Evolutionary conservation across 2,888 invertebrate species (phyloP), one percentile per base, ranked within the genome.

Genomic region (Lepas anatifera): DNA sequence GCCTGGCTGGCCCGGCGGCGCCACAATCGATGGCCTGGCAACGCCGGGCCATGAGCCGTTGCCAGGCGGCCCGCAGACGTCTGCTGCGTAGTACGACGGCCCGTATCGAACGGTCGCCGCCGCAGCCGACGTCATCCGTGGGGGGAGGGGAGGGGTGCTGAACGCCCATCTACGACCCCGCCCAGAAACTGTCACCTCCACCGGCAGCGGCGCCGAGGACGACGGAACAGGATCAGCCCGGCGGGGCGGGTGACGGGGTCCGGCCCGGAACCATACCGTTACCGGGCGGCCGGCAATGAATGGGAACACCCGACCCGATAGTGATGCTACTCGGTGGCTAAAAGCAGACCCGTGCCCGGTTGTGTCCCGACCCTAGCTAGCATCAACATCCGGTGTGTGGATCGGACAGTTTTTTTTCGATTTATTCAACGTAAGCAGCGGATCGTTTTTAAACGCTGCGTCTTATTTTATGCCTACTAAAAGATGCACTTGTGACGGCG

Each of bases 31-130:
- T 48, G 13, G 8, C 29, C 52, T 52, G 29, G 52, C 29, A 29
- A 52, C 52, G 52, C 25, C 3, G 27, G 52, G 25, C 48, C 11
- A 16, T 29, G 27, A 25, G 52, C 10, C 29, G 52, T 52, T 52
- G 29, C 52, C 16, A 16, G 52, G 52, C 29, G 52, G 52, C 13
- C 52, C 11, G 29, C 27, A 0, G 29, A 11, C 52, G 52, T 52
- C 52, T 52, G 29, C 52, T 52, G 52, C 52, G 52, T 52, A 52
- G 52, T 52, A 52, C 52, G 52, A n/a, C 18, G 16, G n/a, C n/a
- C 41, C 41, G 29, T 52, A 52, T 52, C 52, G 52, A 52, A 22
- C 52, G 13, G 52, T 11, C 50, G 25, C 25, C 50, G 50, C 13
- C 52, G 52, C 13, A 27, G 8, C 27, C 22, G 52, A 29, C 52